These are phyloP conservation scores for Heliconius hermathena DNA, from an alignment of 1,140 invertebrate species.

Conservation along the genomic window DNA sequence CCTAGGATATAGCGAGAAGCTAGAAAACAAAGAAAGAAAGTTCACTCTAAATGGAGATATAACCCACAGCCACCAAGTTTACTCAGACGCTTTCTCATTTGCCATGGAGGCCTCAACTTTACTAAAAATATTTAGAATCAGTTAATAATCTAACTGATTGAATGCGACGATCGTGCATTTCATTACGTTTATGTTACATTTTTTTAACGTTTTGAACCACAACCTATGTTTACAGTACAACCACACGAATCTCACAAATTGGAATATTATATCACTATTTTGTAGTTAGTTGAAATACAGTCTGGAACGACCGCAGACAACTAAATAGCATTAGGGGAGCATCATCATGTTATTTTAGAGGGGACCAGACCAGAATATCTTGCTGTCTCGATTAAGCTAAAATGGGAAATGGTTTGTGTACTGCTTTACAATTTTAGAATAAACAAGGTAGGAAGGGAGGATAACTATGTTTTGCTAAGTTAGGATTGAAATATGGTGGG, in stretches of 20 bases:
- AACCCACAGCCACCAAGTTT: background rate
- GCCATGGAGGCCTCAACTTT: no score
- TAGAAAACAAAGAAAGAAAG: no score
- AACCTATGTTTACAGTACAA: no score
- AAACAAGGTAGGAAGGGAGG: background rate
- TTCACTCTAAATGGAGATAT: background rate
- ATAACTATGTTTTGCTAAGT: background rate
- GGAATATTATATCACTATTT: background rate
- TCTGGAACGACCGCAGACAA: constrained; percentile 24
- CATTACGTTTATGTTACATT: background rate
- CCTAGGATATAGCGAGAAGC: no score
- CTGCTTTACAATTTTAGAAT: background rate
- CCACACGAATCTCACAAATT: background rate
- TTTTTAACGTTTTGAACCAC: no score
- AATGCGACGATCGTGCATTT: background rate
- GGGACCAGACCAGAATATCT: background rate
- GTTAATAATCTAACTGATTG: no score
- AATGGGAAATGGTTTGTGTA: background rate
- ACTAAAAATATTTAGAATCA: no score
- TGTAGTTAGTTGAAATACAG: constrained; percentile 16
- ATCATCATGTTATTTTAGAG: constrained; percentile 22
- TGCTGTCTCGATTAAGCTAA: background rate
- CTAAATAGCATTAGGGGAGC: constrained; percentile 21
- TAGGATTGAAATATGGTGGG: background rate
- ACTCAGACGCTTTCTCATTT: background rate